phyloP scores from a whole-genome alignment of 2,113 vertebrate genomes.

The Nematolebias whitei region DNA sequence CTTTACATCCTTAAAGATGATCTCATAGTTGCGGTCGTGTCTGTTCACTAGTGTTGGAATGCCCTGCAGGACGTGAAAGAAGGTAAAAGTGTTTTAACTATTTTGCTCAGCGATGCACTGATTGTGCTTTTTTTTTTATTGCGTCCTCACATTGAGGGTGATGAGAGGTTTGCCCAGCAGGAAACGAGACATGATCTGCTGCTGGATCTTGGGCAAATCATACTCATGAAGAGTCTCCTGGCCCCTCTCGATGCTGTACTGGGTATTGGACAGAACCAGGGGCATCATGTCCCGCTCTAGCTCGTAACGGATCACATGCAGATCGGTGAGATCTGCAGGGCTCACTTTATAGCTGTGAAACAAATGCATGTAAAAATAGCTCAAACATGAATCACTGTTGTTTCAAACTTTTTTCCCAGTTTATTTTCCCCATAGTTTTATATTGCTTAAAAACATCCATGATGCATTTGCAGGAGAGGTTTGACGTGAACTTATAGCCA shows the following conservation, averaged over 20 bases:
- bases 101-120: background rate
- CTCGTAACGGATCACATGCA: slow-evolving; percentile 92
- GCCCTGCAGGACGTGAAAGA: slow-evolving; percentile 75
- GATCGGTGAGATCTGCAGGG: slow-evolving; percentile 86
- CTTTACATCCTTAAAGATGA: slow-evolving; percentile 85
- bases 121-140: background rate
- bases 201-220: slow-evolving; percentile 90
- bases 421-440: background rate
- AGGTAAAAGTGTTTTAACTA: background rate
- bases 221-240: slow-evolving; percentile 85
- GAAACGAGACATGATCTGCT: slow-evolving; percentile 86
- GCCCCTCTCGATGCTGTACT: slow-evolving; percentile 90
- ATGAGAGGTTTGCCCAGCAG: slow-evolving; percentile 91
- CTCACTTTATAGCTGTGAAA: slow-evolving; percentile 85
- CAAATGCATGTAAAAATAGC: background rate
- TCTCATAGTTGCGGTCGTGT: slow-evolving; percentile 89
- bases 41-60: slow-evolving; percentile 90
- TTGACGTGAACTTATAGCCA: background rate
- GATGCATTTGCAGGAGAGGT: background rate
- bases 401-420: too few relatives aligned
- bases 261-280: slow-evolving; percentile 90
- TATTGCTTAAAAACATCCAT: background rate
- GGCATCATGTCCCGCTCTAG: slow-evolving; percentile 88
- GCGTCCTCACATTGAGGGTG: slow-evolving; percentile 80
- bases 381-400: background rate